Conservation (phyloP, 2,113 vertebrate genomes). For the Bungarus multicinctus region DNA sequence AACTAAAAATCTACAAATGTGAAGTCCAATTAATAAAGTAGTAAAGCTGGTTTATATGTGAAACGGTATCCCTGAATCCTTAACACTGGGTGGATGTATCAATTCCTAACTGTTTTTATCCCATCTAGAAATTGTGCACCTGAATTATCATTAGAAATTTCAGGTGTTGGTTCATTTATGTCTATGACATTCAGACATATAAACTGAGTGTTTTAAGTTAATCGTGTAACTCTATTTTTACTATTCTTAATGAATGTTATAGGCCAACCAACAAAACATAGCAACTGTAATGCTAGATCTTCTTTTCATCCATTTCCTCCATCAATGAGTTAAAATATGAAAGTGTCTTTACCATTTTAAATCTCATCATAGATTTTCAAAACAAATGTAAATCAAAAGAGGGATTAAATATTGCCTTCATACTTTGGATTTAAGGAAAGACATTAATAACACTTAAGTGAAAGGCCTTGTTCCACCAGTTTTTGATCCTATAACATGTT, state of each 20-base stretch:
- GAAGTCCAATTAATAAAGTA: not conserved
- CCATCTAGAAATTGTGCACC: not conserved
- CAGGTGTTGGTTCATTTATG: not conserved
- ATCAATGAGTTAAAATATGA: not conserved
- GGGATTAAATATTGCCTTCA: not conserved
- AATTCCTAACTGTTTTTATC: not conserved
- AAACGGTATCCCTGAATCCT: not conserved
- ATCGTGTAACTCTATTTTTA: not conserved
- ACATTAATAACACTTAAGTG: conserved; percentile 35
- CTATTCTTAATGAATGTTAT: not conserved
- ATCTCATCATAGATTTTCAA: accelerated
- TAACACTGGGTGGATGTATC: not conserved
- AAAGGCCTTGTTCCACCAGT: conserved; percentile 42
- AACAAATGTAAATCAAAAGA: not conserved
- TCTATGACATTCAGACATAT: not conserved
- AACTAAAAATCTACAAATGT: not conserved
- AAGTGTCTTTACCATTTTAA: not conserved
- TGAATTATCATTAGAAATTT: not conserved
- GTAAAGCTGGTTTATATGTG: not conserved
- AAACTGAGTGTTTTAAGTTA: not conserved
- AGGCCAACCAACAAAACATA: not conserved
- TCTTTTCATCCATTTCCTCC: not conserved
- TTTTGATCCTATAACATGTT: conserved; percentile 7
- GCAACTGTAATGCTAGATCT: not conserved
- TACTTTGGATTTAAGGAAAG: conserved; percentile 36